Evolutionary conservation across 2,888 invertebrate genomes (phyloP), one percentile per base, ranked within the genome.

Genomic region (Cataglyphis cursor): DNA sequence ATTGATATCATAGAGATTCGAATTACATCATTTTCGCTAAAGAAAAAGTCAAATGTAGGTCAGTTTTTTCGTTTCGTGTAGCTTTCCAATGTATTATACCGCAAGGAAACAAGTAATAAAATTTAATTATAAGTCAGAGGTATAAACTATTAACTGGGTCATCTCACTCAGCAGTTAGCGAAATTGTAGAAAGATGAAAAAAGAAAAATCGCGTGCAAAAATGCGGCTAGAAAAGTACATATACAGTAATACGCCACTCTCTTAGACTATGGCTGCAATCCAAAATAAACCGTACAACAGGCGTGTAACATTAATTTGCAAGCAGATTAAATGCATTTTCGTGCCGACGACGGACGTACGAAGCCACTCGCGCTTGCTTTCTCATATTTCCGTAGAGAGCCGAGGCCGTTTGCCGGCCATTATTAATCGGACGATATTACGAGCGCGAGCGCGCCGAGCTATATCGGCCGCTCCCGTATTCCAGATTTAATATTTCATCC

Each of bases 271-370:
- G 89, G 88, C 84, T 72, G 15, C n/a, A 59, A 80, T 85, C 90
- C 90, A 88, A 89, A 87, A 85, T 83, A 62, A 72, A 83, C 83
- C 83, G 65, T 82, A 85, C 48, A 73, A 82, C 75, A 65, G 74
- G 72, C 48, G 66, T 73, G 82, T 62, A 76, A 85, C 84, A 85
- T 89, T 88, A 85, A 88, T 89, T 88, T 85, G 73, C 85, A 82
- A 62, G 65, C 70, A 73, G 85, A 83, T 85, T 89, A 82, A 87
- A 87, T 82, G 83, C 84, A 87, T 87, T 75, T 86, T 65, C 80
- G 31, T 62, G 84, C 61, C 28, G 75, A 64, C 72, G 62, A 72
- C 80, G 62, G 59, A 72, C 82, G 66, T 75, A 73, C 66, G 72
- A 81, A 72, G 51, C 68, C 72, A 74, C 64, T 78, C 73, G 44